Evolutionary conservation across 2,888 invertebrate genomes (phyloP).

Genomic region (Drosophila helvetica): DNA sequence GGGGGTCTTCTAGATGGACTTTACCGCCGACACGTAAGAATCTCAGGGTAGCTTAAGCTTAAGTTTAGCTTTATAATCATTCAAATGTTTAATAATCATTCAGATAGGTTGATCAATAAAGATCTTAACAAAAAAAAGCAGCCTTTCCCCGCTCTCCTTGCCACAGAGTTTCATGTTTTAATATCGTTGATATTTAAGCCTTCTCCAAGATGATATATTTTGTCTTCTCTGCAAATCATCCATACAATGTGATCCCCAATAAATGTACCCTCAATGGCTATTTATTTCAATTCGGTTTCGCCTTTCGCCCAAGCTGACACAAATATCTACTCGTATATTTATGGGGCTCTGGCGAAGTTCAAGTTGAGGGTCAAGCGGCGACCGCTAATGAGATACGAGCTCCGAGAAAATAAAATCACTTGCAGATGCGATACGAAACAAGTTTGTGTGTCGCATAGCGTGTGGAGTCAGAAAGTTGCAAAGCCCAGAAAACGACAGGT

Average conservation of each 20-base stretch:
- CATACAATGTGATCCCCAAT: slow-evolving; percentile 16
- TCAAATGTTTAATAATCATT: too few species aligned
- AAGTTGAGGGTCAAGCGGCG: slow-evolving; percentile 69
- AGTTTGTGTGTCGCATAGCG: slow-evolving; percentile 48
- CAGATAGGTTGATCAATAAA: too few species aligned
- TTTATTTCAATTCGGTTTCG: slow-evolving; percentile 3
- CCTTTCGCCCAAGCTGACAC: slow-evolving; percentile 38
- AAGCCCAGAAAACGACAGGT: not conserved
- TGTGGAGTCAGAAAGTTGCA: slow-evolving; percentile 52
- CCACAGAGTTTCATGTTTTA: too few species aligned
- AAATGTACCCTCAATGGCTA: not conserved
- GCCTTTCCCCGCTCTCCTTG: too few species aligned
- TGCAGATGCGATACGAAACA: slow-evolving; percentile 49
- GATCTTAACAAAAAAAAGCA: too few species aligned
- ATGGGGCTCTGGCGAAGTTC: slow-evolving; percentile 54
- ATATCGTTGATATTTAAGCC: too few species aligned
- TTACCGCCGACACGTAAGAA: too few species aligned
- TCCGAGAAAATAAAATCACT: slow-evolving; percentile 45
- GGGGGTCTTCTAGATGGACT: too few species aligned
- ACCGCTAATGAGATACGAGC: slow-evolving; percentile 62
- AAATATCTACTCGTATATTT: slow-evolving; percentile 29
- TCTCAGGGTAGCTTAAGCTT: too few species aligned
- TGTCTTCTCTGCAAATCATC: not conserved
- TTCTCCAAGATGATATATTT: not conserved
- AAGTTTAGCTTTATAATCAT: too few species aligned